These are phyloP conservation scores for Balearica regulorum DNA, from an alignment of 2,797 vertebrate genomes.

Conservation along the genomic window DNA sequence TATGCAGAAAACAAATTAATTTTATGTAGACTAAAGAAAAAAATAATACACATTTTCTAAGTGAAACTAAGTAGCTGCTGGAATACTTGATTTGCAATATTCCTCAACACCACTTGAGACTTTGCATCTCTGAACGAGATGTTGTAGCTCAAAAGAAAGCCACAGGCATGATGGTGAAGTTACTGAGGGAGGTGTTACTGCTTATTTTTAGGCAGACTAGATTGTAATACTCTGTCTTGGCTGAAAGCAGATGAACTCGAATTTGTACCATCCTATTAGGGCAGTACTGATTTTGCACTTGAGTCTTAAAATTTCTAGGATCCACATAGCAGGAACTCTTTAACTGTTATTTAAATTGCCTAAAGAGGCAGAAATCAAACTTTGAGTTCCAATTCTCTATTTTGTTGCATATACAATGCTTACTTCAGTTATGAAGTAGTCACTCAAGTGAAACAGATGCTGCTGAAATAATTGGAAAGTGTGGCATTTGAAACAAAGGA, in stretches of 20 bases:
- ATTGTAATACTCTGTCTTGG: background rate
- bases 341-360: background rate
- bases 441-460: background rate
- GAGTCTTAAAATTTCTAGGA: background rate
- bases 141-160: background rate
- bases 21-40: background rate
- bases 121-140: background rate
- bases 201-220: background rate
- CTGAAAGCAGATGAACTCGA: background rate
- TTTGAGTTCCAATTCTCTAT: background rate
- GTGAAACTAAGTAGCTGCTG: background rate
- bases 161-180: background rate
- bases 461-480: background rate
- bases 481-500: background rate
- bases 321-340: background rate
- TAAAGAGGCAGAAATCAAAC: background rate
- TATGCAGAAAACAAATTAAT: background rate
- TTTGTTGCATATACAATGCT: background rate
- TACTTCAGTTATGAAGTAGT: background rate
- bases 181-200: background rate
- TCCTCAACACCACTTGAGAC: background rate
- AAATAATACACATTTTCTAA: background rate
- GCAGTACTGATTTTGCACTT: background rate
- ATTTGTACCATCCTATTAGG: background rate
- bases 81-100: background rate